Evolutionary conservation across 2,888 invertebrate species (phyloP).

Genomic region (Phlogophora meticulosa): DNA sequence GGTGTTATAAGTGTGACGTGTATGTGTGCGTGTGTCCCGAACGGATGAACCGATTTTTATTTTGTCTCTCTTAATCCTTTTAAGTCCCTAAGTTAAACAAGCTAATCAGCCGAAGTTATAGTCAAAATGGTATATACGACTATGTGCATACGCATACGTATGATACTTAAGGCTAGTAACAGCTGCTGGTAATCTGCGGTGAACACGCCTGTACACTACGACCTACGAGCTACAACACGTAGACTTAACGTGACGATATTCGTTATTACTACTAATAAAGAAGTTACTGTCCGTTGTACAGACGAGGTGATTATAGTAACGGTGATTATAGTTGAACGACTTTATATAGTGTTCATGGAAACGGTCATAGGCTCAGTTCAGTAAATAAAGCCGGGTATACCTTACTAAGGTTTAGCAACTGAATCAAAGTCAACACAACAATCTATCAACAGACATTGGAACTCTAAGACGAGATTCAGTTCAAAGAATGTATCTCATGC

Average conservation of each 20-base stretch:
- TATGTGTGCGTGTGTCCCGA: too few relatives aligned
- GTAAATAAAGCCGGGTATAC: too few relatives aligned
- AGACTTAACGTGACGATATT: conserved; percentile 32
- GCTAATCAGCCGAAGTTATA: neutral
- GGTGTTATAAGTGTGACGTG: too few relatives aligned
- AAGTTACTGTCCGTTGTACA: conserved; percentile 15
- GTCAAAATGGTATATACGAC: conserved; percentile 21
- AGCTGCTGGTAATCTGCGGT: conserved; percentile 60
- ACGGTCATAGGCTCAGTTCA: conserved; percentile 5
- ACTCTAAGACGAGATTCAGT: too few relatives aligned
- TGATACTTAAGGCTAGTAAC: conserved; percentile 37
- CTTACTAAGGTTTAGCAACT: too few relatives aligned
- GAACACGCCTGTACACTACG: conserved; percentile 20
- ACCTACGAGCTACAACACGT: conserved; percentile 25
- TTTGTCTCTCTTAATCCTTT: neutral
- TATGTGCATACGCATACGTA: conserved; percentile 10
- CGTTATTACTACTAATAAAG: conserved; percentile 38
- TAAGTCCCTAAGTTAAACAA: neutral
- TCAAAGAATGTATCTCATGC: too few relatives aligned
- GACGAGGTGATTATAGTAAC: conserved; percentile 5
- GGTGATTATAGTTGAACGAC: conserved; percentile 16
- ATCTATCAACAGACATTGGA: too few relatives aligned
- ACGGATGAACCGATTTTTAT: too few relatives aligned
- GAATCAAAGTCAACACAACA: too few relatives aligned
- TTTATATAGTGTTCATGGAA: neutral